These are phyloP conservation scores for Cyprinus carpio DNA, from an alignment of 2,113 vertebrate genomes.

Conservation along the genomic window DNA sequence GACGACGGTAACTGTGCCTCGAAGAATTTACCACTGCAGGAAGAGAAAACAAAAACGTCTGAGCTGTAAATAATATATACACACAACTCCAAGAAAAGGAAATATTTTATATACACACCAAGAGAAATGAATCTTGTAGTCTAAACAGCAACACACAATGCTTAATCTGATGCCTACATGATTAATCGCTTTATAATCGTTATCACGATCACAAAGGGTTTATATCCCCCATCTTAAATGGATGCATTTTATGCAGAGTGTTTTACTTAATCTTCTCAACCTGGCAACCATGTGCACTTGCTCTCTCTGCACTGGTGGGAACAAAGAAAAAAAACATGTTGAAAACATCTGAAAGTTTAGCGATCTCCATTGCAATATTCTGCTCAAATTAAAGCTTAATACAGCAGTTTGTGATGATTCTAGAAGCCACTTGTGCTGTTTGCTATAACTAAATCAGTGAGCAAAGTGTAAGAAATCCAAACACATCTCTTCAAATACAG, in stretches of 20 bases:
- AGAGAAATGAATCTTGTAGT: background rate
- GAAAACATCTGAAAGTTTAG: too few relatives aligned
- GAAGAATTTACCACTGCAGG: slow-evolving; percentile 87
- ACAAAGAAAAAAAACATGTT: background rate
- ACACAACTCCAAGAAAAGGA: background rate
- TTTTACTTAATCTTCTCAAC: background rate
- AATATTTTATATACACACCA: background rate
- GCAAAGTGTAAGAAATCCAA: background rate
- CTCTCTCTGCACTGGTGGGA: background rate
- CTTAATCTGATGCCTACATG: background rate
- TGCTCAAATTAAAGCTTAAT: background rate
- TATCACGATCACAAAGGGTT: too few relatives aligned
- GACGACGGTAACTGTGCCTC: slow-evolving; percentile 82
- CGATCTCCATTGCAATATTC: background rate
- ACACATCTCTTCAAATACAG: too few relatives aligned
- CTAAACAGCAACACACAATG: background rate
- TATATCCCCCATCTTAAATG: background rate
- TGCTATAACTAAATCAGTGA: background rate
- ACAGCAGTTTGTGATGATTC: background rate
- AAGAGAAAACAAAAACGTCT: slow-evolving; percentile 10
- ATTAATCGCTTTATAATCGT: background rate
- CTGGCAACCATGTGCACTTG: background rate
- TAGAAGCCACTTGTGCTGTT: background rate
- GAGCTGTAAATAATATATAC: background rate
- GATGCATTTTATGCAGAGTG: background rate